Percentiles rank a stretch among this genome's conserved stretches.
Conservation (phyloP, 2,888 invertebrate genomes). For the Apamea crenata region DNA sequence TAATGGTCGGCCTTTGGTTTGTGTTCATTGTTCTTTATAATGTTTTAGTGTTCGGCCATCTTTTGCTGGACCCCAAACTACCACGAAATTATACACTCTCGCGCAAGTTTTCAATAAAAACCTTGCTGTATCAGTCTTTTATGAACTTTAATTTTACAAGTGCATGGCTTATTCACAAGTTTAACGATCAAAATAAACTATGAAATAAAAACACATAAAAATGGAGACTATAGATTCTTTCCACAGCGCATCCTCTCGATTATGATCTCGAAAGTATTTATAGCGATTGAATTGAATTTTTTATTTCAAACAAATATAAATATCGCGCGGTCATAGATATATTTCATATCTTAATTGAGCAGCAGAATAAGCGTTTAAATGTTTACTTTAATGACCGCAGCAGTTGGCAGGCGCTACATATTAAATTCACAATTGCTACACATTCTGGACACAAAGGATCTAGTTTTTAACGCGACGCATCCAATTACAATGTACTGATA, state of each 20-base stretch:
- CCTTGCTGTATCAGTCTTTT: conserved; percentile 19
- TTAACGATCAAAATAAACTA: conserved; percentile 46
- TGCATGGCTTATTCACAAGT: conserved; percentile 8
- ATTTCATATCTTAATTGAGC: conserved; percentile 47
- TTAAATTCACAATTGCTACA: conserved; percentile 58
- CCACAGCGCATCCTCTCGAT: conserved; percentile 15
- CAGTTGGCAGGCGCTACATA: conserved; percentile 56
- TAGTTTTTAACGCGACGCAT: conserved; percentile 74
- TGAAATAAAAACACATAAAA: conserved; percentile 31
- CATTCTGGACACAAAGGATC: conserved; percentile 74
- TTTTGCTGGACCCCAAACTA: conserved; percentile 45
- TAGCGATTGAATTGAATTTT: conserved; percentile 22
- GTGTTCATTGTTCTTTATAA: conserved; percentile 67
- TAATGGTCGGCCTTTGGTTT: conserved; percentile 70
- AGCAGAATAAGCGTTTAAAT: conserved; percentile 46
- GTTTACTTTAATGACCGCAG: conserved; percentile 50
- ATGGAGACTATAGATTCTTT: conserved; percentile 24
- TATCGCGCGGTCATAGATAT: conserved; percentile 24
- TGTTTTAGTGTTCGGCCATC: conserved; percentile 43
- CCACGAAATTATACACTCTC: conserved; percentile 27
- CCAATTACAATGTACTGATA: conserved; percentile 85
- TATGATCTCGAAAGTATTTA: conserved; percentile 28
- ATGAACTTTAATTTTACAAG: conserved; percentile 34
- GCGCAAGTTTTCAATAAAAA: conserved; percentile 31
- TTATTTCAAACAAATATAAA: conserved; percentile 18